Conservation (phyloP, 1,140 invertebrate genomes). For the Stegodyphus dumicola region DNA sequence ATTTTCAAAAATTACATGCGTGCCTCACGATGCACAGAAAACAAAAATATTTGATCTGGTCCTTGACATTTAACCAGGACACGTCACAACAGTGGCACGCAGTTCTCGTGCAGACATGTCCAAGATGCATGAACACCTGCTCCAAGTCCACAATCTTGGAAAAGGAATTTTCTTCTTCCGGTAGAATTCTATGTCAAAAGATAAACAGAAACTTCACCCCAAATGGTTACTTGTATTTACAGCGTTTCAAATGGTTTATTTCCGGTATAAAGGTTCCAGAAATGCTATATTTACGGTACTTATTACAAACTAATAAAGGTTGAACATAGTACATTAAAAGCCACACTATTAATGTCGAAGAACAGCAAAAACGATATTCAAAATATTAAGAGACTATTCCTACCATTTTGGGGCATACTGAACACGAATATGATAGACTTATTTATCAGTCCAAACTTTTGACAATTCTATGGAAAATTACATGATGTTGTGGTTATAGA, state of each 20-base stretch:
- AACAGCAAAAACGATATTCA: no score
- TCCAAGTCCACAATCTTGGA: neutral
- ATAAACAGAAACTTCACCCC: neutral
- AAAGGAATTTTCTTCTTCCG: neutral
- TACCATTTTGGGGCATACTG: no score
- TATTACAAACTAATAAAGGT: no score
- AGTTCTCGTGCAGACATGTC: neutral
- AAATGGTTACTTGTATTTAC: conserved; percentile 1
- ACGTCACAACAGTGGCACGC: neutral
- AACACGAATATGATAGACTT: no score
- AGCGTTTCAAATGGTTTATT: neutral
- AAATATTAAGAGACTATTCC: no score
- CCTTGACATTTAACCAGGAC: conserved; percentile 24
- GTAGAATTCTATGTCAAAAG: neutral
- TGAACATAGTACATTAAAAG: no score
- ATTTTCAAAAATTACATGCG: neutral
- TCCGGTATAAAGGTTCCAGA: no score
- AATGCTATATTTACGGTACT: no score
- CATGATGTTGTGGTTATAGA: no score
- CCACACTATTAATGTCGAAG: no score
- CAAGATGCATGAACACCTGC: neutral
- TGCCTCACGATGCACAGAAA: conserved; percentile 1
- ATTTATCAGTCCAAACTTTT: no score
- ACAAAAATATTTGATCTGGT: conserved; percentile 4
- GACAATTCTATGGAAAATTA: no score